Base-by-base conservation (phyloP, 1,140 invertebrate species). In the Chrysomallon squamiferum region DNA sequence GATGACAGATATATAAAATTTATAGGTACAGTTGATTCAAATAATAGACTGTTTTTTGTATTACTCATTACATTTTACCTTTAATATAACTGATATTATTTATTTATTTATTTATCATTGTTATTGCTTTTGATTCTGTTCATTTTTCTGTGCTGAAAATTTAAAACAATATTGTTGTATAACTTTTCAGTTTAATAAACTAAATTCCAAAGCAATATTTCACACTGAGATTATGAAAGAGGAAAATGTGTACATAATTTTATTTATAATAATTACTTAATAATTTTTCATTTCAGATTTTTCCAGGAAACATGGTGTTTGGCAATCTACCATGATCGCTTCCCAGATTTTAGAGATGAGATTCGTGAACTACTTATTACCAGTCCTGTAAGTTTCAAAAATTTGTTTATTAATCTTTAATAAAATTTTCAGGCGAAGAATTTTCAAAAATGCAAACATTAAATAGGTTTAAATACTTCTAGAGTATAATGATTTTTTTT, bases 281-380 rank as follows among this genome's bases (percentile, higher is more conserved):
- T 59, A 7, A 32, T 35, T 63, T 66, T 65, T 57, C 20, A 41
- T 66, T 70, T 7, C 66, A 86, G 85, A 15, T 86, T 77, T 65
- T 85, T 86, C 69, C 65, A 59, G 38, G 83, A 85, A 54, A 74
- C 79, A 7, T 86, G 84, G 84, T 61, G 75, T 43, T 63, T 83
- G 72, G 81, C 82, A 5, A 62, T 86, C 13, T 86, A 78, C 64
- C 84, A 86, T 62, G 84, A 86, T 66, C 72, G 84, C 52, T 86
- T 85, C 68, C 41, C 76, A 11, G 83, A 85, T 60, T 84, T 86
- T 64, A 54, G 80, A 32, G 80, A 84, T 62, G 85, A 86, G 73
- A 70, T 85, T 7, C 56, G 85, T 33, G 82, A 85, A 57, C 70
- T 85, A 25, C 74, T 84, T 13, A 77, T 81, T 61, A 80, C 75